phyloP scores from a whole-genome alignment of 35 echinoderm and acorn worm genomes.

The Nesometra sesokonis region DNA sequence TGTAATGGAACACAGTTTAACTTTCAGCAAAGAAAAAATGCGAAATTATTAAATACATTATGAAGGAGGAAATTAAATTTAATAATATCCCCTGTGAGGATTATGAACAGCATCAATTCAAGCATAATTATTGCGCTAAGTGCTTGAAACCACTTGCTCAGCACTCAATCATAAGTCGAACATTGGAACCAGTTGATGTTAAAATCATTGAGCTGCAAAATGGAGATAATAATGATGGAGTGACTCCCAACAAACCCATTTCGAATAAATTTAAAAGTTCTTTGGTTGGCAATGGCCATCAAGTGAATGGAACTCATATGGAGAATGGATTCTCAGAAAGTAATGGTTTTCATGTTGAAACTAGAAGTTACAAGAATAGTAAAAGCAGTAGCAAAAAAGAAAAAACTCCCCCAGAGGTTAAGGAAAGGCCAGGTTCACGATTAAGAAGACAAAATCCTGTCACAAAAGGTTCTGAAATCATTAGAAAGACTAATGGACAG shows the following conservation, averaged over 20 bases:
- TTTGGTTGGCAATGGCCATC: not conserved
- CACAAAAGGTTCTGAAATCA: not conserved
- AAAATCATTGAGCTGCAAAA: not conserved
- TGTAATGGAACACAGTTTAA: too few relatives aligned
- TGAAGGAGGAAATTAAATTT: conserved; percentile 9
- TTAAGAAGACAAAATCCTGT: not conserved
- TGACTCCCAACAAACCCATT: not conserved
- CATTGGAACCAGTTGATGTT: not conserved
- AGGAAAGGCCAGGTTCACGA: not conserved
- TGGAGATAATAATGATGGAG: not conserved
- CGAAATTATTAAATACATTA: not conserved
- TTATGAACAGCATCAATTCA: conserved; percentile 1
- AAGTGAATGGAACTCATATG: not conserved
- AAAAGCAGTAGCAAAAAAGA: not conserved
- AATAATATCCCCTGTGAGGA: not conserved
- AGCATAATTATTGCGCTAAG: not conserved
- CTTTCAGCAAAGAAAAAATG: too few relatives aligned
- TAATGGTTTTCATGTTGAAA: not conserved
- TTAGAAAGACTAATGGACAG: not conserved
- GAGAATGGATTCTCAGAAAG: not conserved
- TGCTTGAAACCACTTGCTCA: conserved; percentile 3
- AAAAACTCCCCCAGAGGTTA: not conserved
- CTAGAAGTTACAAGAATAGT: not conserved
- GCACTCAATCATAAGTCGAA: not conserved
- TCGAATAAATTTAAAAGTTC: not conserved